These are phyloP conservation scores for Orchesella flavescens DNA, from an alignment of 2,888 invertebrate genomes.

Conservation along the genomic window DNA sequence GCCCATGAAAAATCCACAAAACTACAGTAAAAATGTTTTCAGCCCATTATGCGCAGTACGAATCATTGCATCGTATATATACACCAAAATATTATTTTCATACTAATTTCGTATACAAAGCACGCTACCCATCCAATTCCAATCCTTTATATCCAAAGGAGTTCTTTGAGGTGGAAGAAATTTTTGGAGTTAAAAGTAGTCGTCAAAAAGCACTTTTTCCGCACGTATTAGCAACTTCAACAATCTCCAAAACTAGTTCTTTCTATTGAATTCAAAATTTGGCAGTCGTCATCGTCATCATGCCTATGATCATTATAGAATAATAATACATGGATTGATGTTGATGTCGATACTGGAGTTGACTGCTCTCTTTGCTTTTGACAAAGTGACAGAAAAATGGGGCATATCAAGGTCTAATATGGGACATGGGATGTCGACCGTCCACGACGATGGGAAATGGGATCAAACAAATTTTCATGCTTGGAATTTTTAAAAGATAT, in stretches of 20 bases:
- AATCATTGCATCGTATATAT: too few relatives aligned
- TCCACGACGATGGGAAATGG: too few relatives aligned
- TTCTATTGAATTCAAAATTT: conserved; percentile 37
- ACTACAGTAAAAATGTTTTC: too few relatives aligned
- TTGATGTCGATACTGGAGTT: conserved; percentile 12
- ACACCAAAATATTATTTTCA: too few relatives aligned
- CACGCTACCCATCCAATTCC: too few relatives aligned
- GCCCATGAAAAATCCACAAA: too few relatives aligned
- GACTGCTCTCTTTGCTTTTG: conserved; percentile 20
- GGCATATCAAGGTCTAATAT: conserved; percentile 31
- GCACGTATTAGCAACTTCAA: conserved; percentile 20
- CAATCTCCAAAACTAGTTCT: not conserved
- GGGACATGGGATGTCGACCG: too few relatives aligned
- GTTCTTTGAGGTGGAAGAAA: too few relatives aligned
- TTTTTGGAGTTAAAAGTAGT: not conserved
- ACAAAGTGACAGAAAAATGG: conserved; percentile 30
- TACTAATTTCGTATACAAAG: too few relatives aligned
- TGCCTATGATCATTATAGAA: not conserved
- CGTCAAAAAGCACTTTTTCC: conserved; percentile 36
- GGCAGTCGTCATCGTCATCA: conserved; percentile 3
- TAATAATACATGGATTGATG: not conserved
- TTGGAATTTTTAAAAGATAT: conserved; percentile 17
- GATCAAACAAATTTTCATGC: conserved; percentile 23
- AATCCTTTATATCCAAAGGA: too few relatives aligned
- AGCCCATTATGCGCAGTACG: too few relatives aligned